These are phyloP conservation scores for Neotoxoptera formosana DNA, from an alignment of 1,140 invertebrate species.

Conservation along the genomic window DNA sequence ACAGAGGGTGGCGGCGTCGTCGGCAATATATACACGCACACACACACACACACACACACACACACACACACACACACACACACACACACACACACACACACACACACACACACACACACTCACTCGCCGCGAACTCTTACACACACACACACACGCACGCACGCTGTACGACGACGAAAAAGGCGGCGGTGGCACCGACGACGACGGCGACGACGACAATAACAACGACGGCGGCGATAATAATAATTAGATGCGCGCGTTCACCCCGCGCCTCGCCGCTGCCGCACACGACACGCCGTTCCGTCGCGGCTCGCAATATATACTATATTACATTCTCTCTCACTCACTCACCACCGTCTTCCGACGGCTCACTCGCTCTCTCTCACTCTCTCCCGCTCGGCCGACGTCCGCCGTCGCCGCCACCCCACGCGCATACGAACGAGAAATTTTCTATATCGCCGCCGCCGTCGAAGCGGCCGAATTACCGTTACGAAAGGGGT, in stretches of 20 bases:
- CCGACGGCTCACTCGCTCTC: background rate
- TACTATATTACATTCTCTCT: constrained; percentile 9
- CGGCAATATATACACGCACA: background rate
- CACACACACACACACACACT: no score
- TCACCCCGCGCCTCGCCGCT: background rate
- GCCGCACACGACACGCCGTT: constrained; percentile 23
- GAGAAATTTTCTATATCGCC: constrained; percentile 24
- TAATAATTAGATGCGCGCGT: constrained; percentile 50
- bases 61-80: background rate
- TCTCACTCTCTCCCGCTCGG: background rate
- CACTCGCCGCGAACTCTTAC: no score
- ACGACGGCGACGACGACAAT: constrained; percentile 27
- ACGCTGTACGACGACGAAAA: background rate
- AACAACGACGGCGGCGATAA: constrained; percentile 24
- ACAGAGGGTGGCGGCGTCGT: constrained; percentile 20
- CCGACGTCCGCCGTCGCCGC: background rate
- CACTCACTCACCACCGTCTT: background rate
- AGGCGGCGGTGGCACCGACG: background rate
- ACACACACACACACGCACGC: no score
- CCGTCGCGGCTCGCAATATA: background rate
- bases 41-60: no score
- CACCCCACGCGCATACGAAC: background rate
- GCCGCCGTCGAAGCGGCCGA: background rate
- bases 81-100: background rate
- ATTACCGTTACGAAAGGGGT: constrained; percentile 41